Percentiles rank a stretch among this genome's conserved stretches.
Conservation (phyloP, 2,888 invertebrate genomes). For the Tipula helvola region DNA sequence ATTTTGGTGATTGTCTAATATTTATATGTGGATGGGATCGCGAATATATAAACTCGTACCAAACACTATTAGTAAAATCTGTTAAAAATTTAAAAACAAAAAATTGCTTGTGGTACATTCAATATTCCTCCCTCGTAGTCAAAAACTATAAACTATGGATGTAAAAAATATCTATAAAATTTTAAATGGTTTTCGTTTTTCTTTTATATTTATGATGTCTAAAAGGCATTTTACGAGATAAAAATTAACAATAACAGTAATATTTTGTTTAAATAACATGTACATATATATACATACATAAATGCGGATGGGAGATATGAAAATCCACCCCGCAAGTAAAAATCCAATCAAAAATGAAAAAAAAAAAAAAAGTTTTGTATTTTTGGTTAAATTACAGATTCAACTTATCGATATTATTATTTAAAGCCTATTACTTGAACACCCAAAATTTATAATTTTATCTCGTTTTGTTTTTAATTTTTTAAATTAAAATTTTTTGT, state of each 20-base stretch:
- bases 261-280: neutral
- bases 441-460: neutral
- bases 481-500: neutral
- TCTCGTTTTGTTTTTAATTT: neutral
- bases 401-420: neutral
- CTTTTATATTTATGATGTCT: neutral
- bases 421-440: neutral
- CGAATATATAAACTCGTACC: neutral
- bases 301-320: neutral
- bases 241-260: constrained; percentile 4
- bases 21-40: neutral
- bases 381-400: neutral
- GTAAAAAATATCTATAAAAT: neutral
- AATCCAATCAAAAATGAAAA: neutral
- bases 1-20: neutral
- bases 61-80: neutral
- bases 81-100: neutral
- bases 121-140: neutral
- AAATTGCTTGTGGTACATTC: neutral
- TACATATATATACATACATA: neutral
- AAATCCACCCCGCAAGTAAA: constrained; percentile 4
- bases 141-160: neutral
- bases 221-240: neutral
- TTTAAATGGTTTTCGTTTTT: neutral
- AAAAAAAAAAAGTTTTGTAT: neutral